These are phyloP conservation scores for Acanthosoma haemorrhoidale DNA, from an alignment of 2,888 invertebrate genomes.

Conservation along the genomic window DNA sequence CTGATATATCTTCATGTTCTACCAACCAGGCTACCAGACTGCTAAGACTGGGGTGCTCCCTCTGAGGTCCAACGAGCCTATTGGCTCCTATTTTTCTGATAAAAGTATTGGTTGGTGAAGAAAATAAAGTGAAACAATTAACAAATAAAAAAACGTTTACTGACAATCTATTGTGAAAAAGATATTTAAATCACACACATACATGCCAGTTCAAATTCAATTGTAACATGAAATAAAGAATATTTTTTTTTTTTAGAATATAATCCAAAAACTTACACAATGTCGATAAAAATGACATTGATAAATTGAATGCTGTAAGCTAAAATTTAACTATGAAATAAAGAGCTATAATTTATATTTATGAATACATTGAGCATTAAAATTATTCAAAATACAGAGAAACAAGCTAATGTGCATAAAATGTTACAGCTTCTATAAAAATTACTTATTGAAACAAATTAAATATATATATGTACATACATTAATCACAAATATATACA, in stretches of 20 bases:
- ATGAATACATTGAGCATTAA: conserved; percentile 38
- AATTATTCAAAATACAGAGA: conserved; percentile 37
- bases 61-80: too few species aligned
- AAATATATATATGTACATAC: conserved; percentile 36
- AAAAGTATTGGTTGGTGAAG: too few species aligned
- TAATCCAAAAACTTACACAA: conserved; percentile 9
- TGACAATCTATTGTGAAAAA: conserved; percentile 22
- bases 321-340: conserved; percentile 19
- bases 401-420: conserved; percentile 38
- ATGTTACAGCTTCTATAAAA: conserved; percentile 36
- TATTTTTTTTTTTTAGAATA: neutral
- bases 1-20: too few species aligned
- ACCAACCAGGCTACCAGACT: too few species aligned
- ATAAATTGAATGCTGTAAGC: conserved; percentile 21
- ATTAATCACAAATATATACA: conserved; percentile 33
- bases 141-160: neutral
- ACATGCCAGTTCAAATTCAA: neutral
- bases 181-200: conserved; percentile 16
- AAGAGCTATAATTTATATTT: conserved; percentile 18
- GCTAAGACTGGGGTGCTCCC: too few species aligned
- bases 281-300: conserved; percentile 23
- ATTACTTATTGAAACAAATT: conserved; percentile 33
- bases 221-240: conserved; percentile 7
- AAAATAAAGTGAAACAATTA: neutral
- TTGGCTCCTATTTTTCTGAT: too few species aligned